A percentile compares a stretch with the other conserved stretches of the same genome.
Evolutionary conservation across 1,140 invertebrate genomes (phyloP).

Genomic region (Ips nitidus): DNA sequence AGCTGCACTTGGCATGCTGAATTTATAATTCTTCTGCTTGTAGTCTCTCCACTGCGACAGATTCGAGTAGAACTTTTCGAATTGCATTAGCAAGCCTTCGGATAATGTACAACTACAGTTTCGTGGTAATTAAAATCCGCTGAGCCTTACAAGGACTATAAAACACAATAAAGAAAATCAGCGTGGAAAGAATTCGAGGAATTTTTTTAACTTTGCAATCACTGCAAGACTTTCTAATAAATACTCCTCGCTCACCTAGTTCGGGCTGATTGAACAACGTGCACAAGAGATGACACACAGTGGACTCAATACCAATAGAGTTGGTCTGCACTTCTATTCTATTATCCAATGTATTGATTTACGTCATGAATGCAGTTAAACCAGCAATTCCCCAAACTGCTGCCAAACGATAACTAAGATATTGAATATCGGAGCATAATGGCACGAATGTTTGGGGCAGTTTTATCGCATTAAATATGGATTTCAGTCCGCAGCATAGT

Average conservation of each 20-base stretch:
- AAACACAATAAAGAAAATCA: background rate
- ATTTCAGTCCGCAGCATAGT: too few species aligned
- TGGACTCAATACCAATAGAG: background rate
- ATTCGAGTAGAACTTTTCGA: constrained; percentile 4
- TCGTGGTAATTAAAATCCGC: background rate
- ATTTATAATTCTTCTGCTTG: constrained; percentile 14
- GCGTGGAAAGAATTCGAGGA: background rate
- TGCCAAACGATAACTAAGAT: too few species aligned
- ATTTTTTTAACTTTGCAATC: constrained; percentile 1
- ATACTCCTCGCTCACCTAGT: constrained; percentile 5
- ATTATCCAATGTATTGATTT: too few species aligned
- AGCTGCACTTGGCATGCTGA: constrained; percentile 10
- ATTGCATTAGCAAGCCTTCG: constrained; percentile 2
- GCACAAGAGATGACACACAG: constrained; percentile 3
- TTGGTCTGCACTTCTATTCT: too few species aligned
- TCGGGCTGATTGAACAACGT: constrained; percentile 7
- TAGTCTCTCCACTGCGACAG: constrained; percentile 7
- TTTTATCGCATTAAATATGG: too few species aligned
- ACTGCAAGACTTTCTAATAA: constrained; percentile 7
- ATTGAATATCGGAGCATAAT: too few species aligned
- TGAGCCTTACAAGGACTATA: background rate
- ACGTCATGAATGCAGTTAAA: too few species aligned
- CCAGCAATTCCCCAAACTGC: too few species aligned
- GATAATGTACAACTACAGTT: background rate
- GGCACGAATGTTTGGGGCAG: too few species aligned